A percentile compares a stretch with the other conserved stretches of the same genome.
These are phyloP conservation scores for Lepilemur ruficaudatus DNA, from an alignment of 2,797 vertebrate species.

Conservation along the genomic window DNA sequence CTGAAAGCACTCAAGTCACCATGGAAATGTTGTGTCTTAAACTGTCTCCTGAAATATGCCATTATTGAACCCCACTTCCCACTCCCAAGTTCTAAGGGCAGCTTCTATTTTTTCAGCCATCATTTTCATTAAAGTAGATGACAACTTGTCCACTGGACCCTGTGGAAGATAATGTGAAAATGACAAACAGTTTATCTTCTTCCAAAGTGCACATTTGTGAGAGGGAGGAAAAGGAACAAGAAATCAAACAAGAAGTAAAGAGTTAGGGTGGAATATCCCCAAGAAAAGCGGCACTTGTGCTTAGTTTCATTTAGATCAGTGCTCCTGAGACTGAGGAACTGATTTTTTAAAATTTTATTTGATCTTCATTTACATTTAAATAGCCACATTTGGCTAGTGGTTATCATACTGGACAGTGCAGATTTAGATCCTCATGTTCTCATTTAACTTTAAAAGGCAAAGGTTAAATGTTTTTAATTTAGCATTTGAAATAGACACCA, in stretches of 20 bases:
- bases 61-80: not conserved
- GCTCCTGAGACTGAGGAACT: not conserved
- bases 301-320: not conserved
- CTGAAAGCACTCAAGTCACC: not conserved
- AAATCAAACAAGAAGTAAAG: not conserved
- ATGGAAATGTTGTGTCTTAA: not conserved
- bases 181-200: not conserved
- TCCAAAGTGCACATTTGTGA: not conserved
- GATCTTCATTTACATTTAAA: constrained; percentile 35
- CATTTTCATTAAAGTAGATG: not conserved
- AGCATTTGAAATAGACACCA: not conserved
- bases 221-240: not conserved
- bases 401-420: not conserved
- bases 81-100: not conserved
- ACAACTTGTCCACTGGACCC: not conserved
- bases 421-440: not conserved
- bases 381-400: not conserved
- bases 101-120: not conserved
- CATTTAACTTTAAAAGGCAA: constrained; percentile 32
- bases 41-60: not conserved
- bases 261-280: not conserved
- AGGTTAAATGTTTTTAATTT: constrained; percentile 26
- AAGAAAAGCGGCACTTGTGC: not conserved
- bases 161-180: not conserved
- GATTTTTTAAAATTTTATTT: not conserved